Evolutionary conservation across 2,113 vertebrate genomes (phyloP), one percentile per base, ranked within the genome.

Genomic region (Phyllostomus hastatus): DNA sequence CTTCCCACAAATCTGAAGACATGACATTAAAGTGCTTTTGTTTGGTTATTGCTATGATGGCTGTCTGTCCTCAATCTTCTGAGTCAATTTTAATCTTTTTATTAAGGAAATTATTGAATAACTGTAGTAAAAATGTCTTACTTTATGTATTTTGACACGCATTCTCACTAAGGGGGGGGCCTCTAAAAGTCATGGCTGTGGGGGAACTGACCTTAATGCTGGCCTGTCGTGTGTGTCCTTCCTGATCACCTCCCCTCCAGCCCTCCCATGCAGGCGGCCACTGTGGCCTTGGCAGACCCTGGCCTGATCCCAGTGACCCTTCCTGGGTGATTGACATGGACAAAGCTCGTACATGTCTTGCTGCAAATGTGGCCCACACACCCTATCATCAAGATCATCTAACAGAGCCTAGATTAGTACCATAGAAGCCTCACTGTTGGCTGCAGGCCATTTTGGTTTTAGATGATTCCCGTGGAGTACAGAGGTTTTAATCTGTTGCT

Each of bases 21-120:
- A 48, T 83, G 95, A 83, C 79, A 72, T 96, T 94, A 89, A 93
- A 92, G 89, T 93, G 89, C 91, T 79, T 95, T 93, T 93, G 94
- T 35, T 61, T 1, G 48, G 28, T 46, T 61, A 54, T 50, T 69
- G 73, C 57, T 82, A 10, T 1, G 4, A 12, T 48, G 50, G 26
- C 57, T 94, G 4, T 33, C 22, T 31, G 46, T 76, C 57, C 89
- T 86, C 33, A 48, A 19, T 70, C 35, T 87, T 92, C 22, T 6
- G 35, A 79, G 67, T 78, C 2, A n/a, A 11, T 75, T 41, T 81
- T 46, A 38, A 57, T 70, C 35, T 90, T 89, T 75, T 84, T 41
- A 52, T 67, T 22, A 67, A 83, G 72, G n/a, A 50, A 76, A 75
- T 64, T 78, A 7, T 96, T 91, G 52, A 90, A 80, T 50, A 59